Evolutionary conservation across 2,888 invertebrate species (phyloP).

Genomic region (Apomyelois bistriatella): DNA sequence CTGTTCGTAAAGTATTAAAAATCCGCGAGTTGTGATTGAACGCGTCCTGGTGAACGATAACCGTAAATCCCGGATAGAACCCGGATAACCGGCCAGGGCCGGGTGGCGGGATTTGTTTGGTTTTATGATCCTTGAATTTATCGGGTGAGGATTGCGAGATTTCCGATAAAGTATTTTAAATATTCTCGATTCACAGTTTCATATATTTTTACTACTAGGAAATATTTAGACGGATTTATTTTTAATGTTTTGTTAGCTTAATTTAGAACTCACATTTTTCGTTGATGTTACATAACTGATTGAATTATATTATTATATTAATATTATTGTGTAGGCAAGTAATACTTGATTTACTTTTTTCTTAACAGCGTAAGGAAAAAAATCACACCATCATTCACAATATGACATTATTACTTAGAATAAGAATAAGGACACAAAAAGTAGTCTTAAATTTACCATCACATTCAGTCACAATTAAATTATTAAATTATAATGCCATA

Average conservation of each 20-base stretch:
- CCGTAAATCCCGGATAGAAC: conserved; percentile 72
- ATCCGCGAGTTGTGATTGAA: conserved; percentile 74
- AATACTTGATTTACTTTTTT: too few species aligned
- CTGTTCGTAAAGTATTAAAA: conserved; percentile 66
- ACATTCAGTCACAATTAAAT: too few species aligned
- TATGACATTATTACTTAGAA: too few species aligned
- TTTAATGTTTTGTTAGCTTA: too few species aligned
- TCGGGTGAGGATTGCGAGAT: conserved; percentile 5
- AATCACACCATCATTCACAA: too few species aligned
- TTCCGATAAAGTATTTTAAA: conserved; percentile 1
- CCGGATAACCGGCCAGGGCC: conserved; percentile 42
- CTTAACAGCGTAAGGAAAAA: too few species aligned
- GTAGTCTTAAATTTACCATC: too few species aligned
- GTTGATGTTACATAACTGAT: too few species aligned
- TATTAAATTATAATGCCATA: background rate
- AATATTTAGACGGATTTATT: background rate
- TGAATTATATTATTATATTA: too few species aligned
- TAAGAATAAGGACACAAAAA: too few species aligned
- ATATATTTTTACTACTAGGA: background rate
- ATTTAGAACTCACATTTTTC: too few species aligned
- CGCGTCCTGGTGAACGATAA: conserved; percentile 73
- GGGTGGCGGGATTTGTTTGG: conserved; percentile 30
- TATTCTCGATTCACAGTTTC: conserved; percentile 2
- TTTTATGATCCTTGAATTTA: conserved; percentile 14
- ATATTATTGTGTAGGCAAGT: too few species aligned